phyloP scores from a whole-genome alignment of 2,113 vertebrate species.

The Pongo abelii region DNA sequence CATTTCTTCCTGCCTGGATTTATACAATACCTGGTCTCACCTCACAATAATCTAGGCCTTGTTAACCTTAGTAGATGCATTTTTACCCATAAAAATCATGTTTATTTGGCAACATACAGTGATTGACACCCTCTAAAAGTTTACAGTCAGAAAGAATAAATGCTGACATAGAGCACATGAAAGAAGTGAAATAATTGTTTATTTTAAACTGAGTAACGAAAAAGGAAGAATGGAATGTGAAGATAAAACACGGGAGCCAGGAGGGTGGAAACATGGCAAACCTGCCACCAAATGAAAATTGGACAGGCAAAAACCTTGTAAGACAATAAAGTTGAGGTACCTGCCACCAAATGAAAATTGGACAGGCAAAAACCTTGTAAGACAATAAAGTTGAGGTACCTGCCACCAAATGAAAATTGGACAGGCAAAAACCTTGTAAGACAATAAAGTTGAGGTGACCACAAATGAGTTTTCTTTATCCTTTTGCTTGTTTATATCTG shows the following conservation, averaged over 20 bases:
- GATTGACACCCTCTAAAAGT: background rate
- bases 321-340: background rate
- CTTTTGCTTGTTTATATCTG: background rate
- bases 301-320: background rate
- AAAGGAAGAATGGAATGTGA: fast-evolving
- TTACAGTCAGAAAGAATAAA: background rate
- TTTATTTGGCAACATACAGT: background rate
- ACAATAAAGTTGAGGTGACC: background rate
- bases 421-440: background rate
- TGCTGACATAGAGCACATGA: background rate
- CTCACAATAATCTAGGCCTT: background rate
- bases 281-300: background rate
- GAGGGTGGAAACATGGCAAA: background rate
- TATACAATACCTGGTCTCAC: background rate
- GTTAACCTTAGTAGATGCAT: background rate
- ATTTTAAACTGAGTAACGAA: background rate
- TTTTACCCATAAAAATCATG: background rate
- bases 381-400: background rate
- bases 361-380: background rate
- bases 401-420: background rate
- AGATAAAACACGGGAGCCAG: background rate
- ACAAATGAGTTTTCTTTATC: background rate
- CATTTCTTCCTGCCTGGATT: background rate
- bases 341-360: background rate
- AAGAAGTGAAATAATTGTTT: background rate